phyloP scores from a whole-genome alignment of 2,888 invertebrate species.

The Aphrophora alni region DNA sequence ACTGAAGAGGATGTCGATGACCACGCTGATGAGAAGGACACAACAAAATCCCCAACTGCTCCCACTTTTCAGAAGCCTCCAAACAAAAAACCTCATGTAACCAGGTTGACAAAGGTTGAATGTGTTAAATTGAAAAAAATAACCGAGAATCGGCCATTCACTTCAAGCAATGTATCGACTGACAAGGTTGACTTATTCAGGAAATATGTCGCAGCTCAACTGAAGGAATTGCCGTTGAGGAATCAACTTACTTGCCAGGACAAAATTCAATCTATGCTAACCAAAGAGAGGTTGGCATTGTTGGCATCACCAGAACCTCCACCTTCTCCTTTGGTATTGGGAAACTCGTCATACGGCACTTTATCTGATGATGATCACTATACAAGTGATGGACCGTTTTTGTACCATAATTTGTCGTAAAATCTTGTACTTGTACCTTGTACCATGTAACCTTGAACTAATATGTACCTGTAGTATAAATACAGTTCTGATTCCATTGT shows the following conservation, averaged over 20 bases:
- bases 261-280: conserved; percentile 17
- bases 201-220: conserved; percentile 15
- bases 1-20: no score
- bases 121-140: background rate
- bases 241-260: conserved; percentile 13
- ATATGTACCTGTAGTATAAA: no score
- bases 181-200: background rate
- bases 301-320: background rate
- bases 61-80: no score
- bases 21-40: background rate
- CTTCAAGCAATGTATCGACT: background rate
- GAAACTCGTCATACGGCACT: background rate
- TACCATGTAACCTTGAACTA: no score
- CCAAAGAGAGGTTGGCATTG: conserved; percentile 10
- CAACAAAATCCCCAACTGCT: background rate
- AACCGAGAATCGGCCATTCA: background rate
- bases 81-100: no score
- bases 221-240: background rate
- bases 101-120: no score
- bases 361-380: background rate
- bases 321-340: background rate
- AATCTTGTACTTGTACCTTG: no score
- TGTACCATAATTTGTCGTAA: no score
- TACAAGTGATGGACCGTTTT: no score
- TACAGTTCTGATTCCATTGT: no score